phyloP scores from a whole-genome alignment of 2,888 invertebrate genomes.

The Drosophila austrosaltans region DNA sequence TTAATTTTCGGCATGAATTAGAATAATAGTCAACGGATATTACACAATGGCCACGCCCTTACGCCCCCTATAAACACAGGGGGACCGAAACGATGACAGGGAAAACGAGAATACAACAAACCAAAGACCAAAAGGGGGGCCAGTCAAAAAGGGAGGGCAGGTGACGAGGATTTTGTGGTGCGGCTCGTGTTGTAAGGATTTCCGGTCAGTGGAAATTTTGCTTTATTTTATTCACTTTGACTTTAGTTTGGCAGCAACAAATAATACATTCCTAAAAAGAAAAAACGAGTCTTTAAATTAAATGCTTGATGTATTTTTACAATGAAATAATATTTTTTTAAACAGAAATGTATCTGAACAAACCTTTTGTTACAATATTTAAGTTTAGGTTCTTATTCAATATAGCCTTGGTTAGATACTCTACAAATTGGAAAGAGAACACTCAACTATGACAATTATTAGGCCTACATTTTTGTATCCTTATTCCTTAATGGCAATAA shows the following conservation, averaged over 20 bases:
- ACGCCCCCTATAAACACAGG: conserved; percentile 1
- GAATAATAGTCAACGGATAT: conserved; percentile 75
- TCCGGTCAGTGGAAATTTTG: conserved; percentile 56
- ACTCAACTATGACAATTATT: no score
- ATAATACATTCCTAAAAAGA: background rate
- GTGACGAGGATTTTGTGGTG: conserved; percentile 5
- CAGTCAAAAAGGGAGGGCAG: background rate
- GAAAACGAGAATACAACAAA: no score
- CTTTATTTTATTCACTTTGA: conserved; percentile 24
- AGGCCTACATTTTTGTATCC: no score
- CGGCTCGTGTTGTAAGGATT: conserved; percentile 54
- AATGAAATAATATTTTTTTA: no score
- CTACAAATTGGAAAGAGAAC: background rate
- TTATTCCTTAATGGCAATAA: no score
- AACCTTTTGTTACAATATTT: no score
- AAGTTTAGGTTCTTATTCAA: no score
- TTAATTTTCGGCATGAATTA: conserved; percentile 77
- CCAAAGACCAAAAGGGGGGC: background rate
- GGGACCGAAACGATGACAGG: background rate
- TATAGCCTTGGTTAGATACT: no score
- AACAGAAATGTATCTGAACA: no score
- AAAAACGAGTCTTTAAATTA: background rate
- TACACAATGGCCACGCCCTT: conserved; percentile 53
- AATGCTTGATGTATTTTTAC: background rate
- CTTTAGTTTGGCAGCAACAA: conserved; percentile 26